Percentiles rank a stretch among this genome's conserved stretches.
These are phyloP conservation scores for Zoanthus sansibaricus DNA, from an alignment of 92 coral and sea anemone species.

Conservation along the genomic window DNA sequence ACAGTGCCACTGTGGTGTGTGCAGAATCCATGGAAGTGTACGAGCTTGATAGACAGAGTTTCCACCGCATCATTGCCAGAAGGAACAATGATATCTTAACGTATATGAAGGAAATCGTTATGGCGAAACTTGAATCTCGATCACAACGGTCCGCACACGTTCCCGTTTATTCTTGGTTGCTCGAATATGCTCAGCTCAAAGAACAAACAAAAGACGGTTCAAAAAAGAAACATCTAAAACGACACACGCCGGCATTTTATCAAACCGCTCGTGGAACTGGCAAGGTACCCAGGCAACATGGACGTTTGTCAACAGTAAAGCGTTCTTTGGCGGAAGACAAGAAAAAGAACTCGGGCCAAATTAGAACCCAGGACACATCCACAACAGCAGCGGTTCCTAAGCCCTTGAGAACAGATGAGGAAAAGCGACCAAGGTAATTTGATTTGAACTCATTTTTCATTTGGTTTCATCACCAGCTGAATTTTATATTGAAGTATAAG, in stretches of 20 bases:
- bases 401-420: neutral
- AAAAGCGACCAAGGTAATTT: slow-evolving; percentile 11
- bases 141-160: slow-evolving; percentile 56
- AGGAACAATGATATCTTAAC: slow-evolving; percentile 74
- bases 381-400: neutral
- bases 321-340: neutral
- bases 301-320: neutral
- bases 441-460: neutral
- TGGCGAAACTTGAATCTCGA: slow-evolving; percentile 63
- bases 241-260: neutral
- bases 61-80: slow-evolving; percentile 72
- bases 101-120: slow-evolving; percentile 59
- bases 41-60: slow-evolving; percentile 81
- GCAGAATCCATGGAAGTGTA: slow-evolving; percentile 80
- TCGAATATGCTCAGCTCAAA: slow-evolving; percentile 47
- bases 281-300: neutral
- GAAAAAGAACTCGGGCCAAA: neutral
- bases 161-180: slow-evolving; percentile 68
- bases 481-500: neutral
- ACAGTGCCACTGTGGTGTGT: slow-evolving; percentile 83
- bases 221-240: slow-evolving; percentile 1
- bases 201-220: slow-evolving; percentile 8
- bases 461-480: neutral
- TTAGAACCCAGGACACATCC: neutral
- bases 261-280: neutral